Evolutionary conservation across 1,140 invertebrate genomes (phyloP).

Genomic region (Stegodyphus dumicola): DNA sequence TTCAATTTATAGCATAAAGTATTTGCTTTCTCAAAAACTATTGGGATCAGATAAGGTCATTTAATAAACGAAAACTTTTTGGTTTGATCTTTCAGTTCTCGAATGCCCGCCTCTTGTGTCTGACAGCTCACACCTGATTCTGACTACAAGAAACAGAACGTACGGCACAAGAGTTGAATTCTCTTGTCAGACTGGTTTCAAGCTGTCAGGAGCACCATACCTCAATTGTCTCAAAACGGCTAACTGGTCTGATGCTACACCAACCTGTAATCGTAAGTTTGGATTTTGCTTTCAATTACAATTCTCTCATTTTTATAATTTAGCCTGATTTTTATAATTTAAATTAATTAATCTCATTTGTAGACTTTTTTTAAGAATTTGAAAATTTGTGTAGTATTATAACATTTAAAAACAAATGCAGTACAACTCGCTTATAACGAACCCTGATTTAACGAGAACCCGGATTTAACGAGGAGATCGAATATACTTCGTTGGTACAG

Average conservation of each 20-base stretch:
- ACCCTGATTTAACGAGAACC: too few relatives aligned
- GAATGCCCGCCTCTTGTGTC: constrained; percentile 72
- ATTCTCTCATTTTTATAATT: background rate
- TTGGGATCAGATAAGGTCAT: too few relatives aligned
- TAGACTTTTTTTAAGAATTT: too few relatives aligned
- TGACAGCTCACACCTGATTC: constrained; percentile 72
- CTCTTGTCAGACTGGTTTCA: constrained; percentile 83
- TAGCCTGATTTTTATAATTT: too few relatives aligned
- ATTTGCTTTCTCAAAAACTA: too few relatives aligned
- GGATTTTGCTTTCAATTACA: background rate
- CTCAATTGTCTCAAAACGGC: constrained; percentile 81
- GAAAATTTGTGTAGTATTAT: too few relatives aligned
- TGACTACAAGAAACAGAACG: constrained; percentile 74
- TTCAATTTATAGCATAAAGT: too few relatives aligned
- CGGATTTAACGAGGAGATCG: too few relatives aligned
- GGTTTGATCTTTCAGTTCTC: constrained; percentile 70
- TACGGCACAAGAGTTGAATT: constrained; percentile 80
- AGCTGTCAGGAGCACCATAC: constrained; percentile 77
- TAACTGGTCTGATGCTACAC: constrained; percentile 77
- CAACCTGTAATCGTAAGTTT: constrained; percentile 51
- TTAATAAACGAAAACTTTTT: background rate
- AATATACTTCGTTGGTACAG: too few relatives aligned
- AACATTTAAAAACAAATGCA: too few relatives aligned
- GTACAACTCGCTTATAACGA: too few relatives aligned
- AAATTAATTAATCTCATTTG: too few relatives aligned